A percentile compares a stretch with the other conserved stretches of the same genome.
phyloP scores from a whole-genome alignment of 2,888 invertebrate genomes.

The Diadegma fenestrale region DNA sequence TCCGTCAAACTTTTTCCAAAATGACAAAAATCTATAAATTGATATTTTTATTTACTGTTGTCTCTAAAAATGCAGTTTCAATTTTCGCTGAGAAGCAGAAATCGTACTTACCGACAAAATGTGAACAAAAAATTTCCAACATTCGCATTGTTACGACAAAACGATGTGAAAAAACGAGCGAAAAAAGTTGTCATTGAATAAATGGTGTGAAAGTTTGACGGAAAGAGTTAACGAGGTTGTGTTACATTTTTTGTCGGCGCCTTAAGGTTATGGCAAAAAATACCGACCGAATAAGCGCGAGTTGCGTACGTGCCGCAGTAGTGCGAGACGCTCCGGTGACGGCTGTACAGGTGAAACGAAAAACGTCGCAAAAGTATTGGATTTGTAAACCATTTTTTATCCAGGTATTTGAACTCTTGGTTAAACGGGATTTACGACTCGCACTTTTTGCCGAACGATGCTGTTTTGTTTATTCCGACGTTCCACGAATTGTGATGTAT shows the following conservation, averaged over 20 bases:
- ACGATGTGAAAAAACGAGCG: not conserved
- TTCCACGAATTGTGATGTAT: not conserved
- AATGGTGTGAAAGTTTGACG: constrained; percentile 2
- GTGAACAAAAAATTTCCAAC: not conserved
- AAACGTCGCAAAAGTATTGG: constrained; percentile 53
- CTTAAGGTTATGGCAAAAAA: constrained; percentile 45
- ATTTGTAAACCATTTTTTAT: constrained; percentile 55
- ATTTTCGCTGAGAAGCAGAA: not conserved
- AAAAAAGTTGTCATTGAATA: not conserved
- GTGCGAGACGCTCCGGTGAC: constrained; percentile 58
- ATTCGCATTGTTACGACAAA: not conserved
- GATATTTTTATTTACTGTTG: no score
- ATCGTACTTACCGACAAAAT: constrained; percentile 19
- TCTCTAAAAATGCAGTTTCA: not conserved
- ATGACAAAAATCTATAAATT: not conserved
- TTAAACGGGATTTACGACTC: not conserved
- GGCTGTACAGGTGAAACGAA: constrained; percentile 50
- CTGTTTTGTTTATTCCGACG: constrained; percentile 17
- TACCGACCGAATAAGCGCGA: constrained; percentile 49
- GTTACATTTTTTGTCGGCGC: constrained; percentile 7
- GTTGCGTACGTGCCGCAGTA: constrained; percentile 50
- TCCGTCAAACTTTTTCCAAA: constrained; percentile 3
- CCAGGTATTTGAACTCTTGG: constrained; percentile 36
- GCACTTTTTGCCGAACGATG: not conserved
- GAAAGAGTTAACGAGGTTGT: constrained; percentile 21